phyloP scores from a whole-genome alignment of 2,797 vertebrate species.

The Enteromius viviparus region DNA sequence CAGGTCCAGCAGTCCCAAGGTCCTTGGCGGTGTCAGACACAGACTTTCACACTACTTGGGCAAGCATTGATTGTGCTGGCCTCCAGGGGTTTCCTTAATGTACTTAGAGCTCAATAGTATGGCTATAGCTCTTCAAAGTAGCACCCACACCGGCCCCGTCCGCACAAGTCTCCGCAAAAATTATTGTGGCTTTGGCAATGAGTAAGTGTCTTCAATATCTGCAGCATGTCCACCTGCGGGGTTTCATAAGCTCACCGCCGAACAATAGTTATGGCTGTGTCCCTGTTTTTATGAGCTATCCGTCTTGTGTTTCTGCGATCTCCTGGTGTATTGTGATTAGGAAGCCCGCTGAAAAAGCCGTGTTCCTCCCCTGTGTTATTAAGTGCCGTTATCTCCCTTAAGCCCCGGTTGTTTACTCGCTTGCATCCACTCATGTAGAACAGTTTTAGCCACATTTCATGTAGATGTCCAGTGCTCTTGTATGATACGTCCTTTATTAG shows the following conservation, averaged over 20 bases:
- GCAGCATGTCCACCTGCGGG: constrained; percentile 53
- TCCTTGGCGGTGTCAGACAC: constrained; percentile 24
- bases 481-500: constrained; percentile 20
- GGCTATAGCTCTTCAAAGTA: constrained; percentile 19
- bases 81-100: constrained; percentile 39
- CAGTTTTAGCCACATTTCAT: constrained; percentile 31
- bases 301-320: constrained; percentile 43
- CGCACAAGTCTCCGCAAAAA: constrained; percentile 16
- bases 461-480: constrained; percentile 32
- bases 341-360: constrained; percentile 31
- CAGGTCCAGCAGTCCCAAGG: constrained; percentile 20
- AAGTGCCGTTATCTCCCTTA: constrained; percentile 42
- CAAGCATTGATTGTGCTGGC: constrained; percentile 33
- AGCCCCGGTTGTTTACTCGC: constrained; percentile 39
- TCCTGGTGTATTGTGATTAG: constrained; percentile 48
- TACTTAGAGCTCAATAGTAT: constrained; percentile 46
- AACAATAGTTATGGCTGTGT: constrained; percentile 47
- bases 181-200: constrained; percentile 49
- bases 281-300: constrained; percentile 46
- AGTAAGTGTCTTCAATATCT: constrained; percentile 54
- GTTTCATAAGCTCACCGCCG: constrained; percentile 48
- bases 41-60: constrained; percentile 36
- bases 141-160: not conserved
- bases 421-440: constrained; percentile 44
- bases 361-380: constrained; percentile 47